Conservation (phyloP, 92 coral and sea anemone species). For the Palythoa heliodiscus region DNA sequence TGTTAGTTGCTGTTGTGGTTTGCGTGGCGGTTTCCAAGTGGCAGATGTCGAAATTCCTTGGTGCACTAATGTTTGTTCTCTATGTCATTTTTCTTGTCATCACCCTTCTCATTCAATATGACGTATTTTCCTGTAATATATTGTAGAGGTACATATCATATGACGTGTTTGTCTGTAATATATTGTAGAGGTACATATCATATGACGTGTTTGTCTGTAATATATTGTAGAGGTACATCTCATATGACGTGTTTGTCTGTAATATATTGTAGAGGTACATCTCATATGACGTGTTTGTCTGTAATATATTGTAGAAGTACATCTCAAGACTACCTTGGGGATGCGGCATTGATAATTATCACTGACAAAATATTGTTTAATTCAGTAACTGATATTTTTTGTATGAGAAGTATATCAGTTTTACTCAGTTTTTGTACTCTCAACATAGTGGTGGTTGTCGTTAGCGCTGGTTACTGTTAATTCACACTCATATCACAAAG, state of each 20-base stretch:
- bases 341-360: not conserved
- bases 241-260: too few species aligned
- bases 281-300: too few species aligned
- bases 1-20: constrained; percentile 76
- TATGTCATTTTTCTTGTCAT: constrained; percentile 76
- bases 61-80: constrained; percentile 76
- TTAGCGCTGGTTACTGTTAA: not conserved
- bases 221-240: too few species aligned
- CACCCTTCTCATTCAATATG: constrained; percentile 67
- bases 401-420: not conserved
- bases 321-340: not conserved
- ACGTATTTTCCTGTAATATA: too few species aligned
- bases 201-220: too few species aligned
- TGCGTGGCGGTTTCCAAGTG: constrained; percentile 85
- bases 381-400: not conserved
- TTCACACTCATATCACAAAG: not conserved
- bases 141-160: too few species aligned
- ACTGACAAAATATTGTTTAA: constrained; percentile 1
- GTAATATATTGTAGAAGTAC: too few species aligned
- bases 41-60: constrained; percentile 87
- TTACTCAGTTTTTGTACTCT: too few species aligned
- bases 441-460: not conserved
- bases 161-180: too few species aligned
- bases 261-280: too few species aligned
- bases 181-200: too few species aligned